Evolutionary conservation across 2,797 vertebrate genomes (phyloP), one percentile per base, ranked within the genome.

Genomic region (Caiman crocodilus): DNA sequence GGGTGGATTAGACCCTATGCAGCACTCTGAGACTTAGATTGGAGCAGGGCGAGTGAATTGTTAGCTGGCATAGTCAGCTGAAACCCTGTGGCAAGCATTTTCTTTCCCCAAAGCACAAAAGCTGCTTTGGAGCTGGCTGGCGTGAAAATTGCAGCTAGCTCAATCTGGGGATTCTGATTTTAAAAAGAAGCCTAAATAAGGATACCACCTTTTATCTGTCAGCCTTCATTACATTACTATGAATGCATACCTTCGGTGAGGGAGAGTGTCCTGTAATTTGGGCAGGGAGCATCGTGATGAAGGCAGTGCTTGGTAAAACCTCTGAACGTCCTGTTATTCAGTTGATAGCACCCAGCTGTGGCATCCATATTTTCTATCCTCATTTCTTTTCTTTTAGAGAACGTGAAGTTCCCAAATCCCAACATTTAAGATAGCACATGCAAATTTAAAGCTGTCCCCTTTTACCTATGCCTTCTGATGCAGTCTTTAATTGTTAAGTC

Each of bases 401-500:
- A 61, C 14, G n/a, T 14, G 26, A 64, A 5, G 0, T 7, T 2
- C 35, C 10, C 6, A 78, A 75, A 81, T 0, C 14, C 5, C 55
- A 59, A 55, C 23, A 18, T 76, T 25, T 10, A 23, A 5, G 50
- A 7, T 55, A 55, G 42, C 42, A 26, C n/a, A 30, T 25, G 30
- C 69, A 73, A 50, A 73, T 73, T 73, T 50, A 15, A 71, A 42
- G 4, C 17, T 61, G 21, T 15, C 5, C 3, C 30, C 74, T n/a
- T 20, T 15, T 32, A 79, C 55, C 32, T n/a, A 56, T 55, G 69
- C 56, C 23, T 57, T 50, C 42, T 50, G 42, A 89, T 82, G 69
- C 13, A 26, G n/a, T 13, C 28, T 74, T 82, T 32, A 13, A 20
- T 73, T 13, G 76, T 61, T n/a, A 42, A 65, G 63, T 58, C 12